Percentiles rank a stretch among this genome's conserved stretches.
Evolutionary conservation across 1,140 invertebrate genomes (phyloP).

Genomic region (Ips typographus): DNA sequence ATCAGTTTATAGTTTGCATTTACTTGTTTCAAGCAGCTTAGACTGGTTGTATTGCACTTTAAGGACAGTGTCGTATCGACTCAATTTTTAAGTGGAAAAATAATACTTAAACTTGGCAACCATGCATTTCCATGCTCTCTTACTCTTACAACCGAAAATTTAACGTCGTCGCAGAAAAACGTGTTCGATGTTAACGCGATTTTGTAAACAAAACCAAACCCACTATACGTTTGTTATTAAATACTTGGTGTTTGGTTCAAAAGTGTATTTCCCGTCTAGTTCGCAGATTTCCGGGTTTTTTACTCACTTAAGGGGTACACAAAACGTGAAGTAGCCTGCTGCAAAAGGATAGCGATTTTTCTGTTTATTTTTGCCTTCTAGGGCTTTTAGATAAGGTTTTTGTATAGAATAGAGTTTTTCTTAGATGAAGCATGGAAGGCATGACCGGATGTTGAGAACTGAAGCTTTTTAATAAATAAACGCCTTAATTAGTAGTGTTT

Average conservation of each 20-base stretch:
- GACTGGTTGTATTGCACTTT: too few relatives aligned
- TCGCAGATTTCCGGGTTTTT: not conserved
- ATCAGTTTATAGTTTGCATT: too few relatives aligned
- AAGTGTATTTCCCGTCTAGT: not conserved
- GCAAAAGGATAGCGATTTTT: not conserved
- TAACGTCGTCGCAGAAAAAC: constrained; percentile 23
- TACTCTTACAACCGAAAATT: not conserved
- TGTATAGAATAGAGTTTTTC: constrained; percentile 10
- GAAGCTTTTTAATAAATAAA: not conserved
- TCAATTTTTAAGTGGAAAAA: too few relatives aligned
- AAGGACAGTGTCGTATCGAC: too few relatives aligned
- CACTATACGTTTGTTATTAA: constrained; percentile 3
- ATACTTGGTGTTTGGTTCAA: not conserved
- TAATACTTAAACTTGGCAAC: constrained; percentile 13
- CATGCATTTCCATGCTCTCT: not conserved
- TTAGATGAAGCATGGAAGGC: constrained; percentile 7
- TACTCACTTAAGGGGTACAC: not conserved
- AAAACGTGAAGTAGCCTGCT: not conserved
- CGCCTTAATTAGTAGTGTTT: not conserved
- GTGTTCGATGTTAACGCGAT: constrained; percentile 18
- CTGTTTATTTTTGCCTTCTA: not conserved
- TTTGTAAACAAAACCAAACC: constrained; percentile 29
- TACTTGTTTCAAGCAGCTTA: too few relatives aligned
- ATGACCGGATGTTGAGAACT: not conserved
- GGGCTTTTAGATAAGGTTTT: not conserved